Evolutionary conservation across 2,888 invertebrate species (phyloP), one percentile per base, ranked within the genome.

Genomic region (Stenurella melanura): DNA sequence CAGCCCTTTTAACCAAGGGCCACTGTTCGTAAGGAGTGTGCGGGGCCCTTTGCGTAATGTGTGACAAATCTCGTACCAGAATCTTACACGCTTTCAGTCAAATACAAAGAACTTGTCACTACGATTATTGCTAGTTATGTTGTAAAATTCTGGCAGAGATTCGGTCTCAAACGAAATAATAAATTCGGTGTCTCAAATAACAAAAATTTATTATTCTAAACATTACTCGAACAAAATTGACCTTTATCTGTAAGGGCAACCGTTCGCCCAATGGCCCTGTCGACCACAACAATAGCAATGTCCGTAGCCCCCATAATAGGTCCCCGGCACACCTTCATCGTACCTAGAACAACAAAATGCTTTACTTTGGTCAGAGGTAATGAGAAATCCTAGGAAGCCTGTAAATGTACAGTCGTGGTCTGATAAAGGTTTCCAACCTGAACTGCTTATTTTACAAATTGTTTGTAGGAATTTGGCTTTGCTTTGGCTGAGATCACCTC

Each of bases 271-370:
- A 87, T 91, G 92, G 5, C 91, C 92, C 75, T 85, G 85, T 60
- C 89, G 88, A 73, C 92, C 92, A 88, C 93, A 93, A 56, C 83
- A 86, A 88, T 85, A 93, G 87, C 93, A 93, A 75, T 90, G 87
- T 15, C 93, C 93, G 89, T 92, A 93, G 80, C 93, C 93, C 79
- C 93, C 93, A 89, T 91, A 93, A 88, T 91, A 92, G 38, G 89
- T 85, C 60, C 89, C 90, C 6, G 88, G 87, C 18, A 85, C 57
- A 4, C 91, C 90, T 73, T 87, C 84, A 83, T 90, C 66, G 19
- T 75, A 73, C 79, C 79, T 79, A 30, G 26, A 61, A 67, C 58
- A 30, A 42, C 21, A 54, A 21, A 57, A n/a, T 6, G 30, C 9
- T 34, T 4, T 9, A 34, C 57, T 18, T 11, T 18, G 57, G 19